Evolutionary conservation across 2,888 invertebrate genomes (phyloP), one percentile per base, ranked within the genome.

Genomic region (Adineta ricciae): DNA sequence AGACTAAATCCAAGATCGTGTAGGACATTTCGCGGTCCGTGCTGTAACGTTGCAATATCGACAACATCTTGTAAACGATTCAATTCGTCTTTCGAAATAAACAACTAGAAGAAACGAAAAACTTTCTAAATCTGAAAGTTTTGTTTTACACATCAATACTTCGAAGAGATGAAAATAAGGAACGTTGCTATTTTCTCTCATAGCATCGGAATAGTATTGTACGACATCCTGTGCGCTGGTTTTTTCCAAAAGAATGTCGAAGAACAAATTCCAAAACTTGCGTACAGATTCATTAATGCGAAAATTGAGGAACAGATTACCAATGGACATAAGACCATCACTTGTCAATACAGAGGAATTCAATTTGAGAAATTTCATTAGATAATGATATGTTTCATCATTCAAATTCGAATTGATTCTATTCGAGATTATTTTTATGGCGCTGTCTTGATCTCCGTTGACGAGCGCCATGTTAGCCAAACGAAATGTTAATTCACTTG

Each of bases 191-290:
- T 78, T 78, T 41, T 78, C 41, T 78, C 41, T 38, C n/a, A 78
- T 41, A 41, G 78, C 38, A 38, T 78, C 78, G 2, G 78, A 78
- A 78, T 78, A 78, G n/a, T 41, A 78, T 41, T 78, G 78, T 9
- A 78, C 78, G n/a, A 78, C 2, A 78, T 78, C 78, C 24, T 78
- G 78, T 78, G 78, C 21, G 14, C 24, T 41, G 24, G 78, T 38
- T 41, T 41, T 78, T 78, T 78, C 78, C 14, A 78, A 41, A 4
- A 78, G 24, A 41, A 41, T 78, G n/a, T 78, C 41, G 24, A 38
- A 78, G n/a, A 41, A 78, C 41, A 78, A 78, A 41, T 41, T 78
- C 78, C 78, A 78, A 41, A 78, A 78, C n/a, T 24, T n/a, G 24
- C 41, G 8, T 41, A 78, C 21, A 2, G 78, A 7, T 78, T 78